Percentiles rank a stretch among this genome's conserved stretches.
Evolutionary conservation across 1,140 invertebrate genomes (phyloP).

Genomic region (Meloidogyne chitwoodi): DNA sequence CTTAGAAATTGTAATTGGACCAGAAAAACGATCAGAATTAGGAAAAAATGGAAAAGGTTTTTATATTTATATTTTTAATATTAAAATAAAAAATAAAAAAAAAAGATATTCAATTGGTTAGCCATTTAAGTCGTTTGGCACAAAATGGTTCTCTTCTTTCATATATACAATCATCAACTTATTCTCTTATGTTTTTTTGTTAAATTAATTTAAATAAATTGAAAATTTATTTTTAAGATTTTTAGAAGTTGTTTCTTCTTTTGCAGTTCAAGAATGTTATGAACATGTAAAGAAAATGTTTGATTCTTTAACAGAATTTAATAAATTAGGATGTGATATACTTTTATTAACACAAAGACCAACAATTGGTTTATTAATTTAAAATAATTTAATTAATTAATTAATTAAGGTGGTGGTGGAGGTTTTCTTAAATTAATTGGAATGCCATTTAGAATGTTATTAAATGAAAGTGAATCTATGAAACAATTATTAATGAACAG

Average conservation of each 20-base stretch:
- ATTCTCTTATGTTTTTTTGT: constrained; percentile 32
- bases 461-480: constrained; percentile 45
- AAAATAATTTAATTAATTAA: constrained; percentile 1
- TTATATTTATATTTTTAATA: background rate
- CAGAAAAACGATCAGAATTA: constrained; percentile 29
- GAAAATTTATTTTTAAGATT: background rate
- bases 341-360: constrained; percentile 37
- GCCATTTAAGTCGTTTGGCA: constrained; percentile 20
- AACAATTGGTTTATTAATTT: constrained; percentile 12
- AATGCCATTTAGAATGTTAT: constrained; percentile 36
- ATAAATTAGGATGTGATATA: constrained; percentile 42
- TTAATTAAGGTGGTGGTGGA: constrained; percentile 31
- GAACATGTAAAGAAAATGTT: constrained; percentile 47
- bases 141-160: constrained; percentile 42
- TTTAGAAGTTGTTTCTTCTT: constrained; percentile 40
- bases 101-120: constrained; percentile 44
- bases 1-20: constrained; percentile 33
- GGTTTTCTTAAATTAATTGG: constrained; percentile 48
- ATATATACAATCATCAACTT: constrained; percentile 38
- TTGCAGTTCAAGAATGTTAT: constrained; percentile 32
- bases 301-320: constrained; percentile 37
- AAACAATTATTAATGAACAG: constrained; percentile 39
- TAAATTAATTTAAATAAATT: background rate
- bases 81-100: background rate
- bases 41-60: constrained; percentile 18